phyloP scores from a whole-genome alignment of 2,797 vertebrate genomes.

The Falco berigora region DNA sequence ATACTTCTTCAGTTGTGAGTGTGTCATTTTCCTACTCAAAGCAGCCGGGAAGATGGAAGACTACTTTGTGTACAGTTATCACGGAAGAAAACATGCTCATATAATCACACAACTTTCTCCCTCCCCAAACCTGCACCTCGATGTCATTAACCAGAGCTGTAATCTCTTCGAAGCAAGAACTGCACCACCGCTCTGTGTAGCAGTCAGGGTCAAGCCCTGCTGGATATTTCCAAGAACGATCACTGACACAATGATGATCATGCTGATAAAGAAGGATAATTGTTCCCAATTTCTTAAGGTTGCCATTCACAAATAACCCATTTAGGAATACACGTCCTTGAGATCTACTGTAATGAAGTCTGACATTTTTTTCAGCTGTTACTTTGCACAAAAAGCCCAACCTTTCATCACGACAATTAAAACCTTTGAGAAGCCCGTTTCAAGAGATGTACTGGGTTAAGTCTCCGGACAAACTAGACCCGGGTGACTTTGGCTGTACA shows the following conservation, averaged over 20 bases:
- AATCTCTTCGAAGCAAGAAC: not conserved
- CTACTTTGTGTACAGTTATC: not conserved
- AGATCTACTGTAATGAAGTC: not conserved
- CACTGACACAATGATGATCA: not conserved
- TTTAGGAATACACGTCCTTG: not conserved
- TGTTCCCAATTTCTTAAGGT: not conserved
- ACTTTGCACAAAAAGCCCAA: not conserved
- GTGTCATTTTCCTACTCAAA: not conserved
- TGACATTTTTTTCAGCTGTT: not conserved
- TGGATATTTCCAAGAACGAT: not conserved
- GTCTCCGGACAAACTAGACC: not conserved
- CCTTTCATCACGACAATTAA: not conserved
- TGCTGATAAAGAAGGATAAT: not conserved
- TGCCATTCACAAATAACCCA: not conserved
- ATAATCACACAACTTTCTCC: not conserved
- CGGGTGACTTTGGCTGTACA: not conserved
- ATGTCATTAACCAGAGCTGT: not conserved
- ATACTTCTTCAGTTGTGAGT: not conserved
- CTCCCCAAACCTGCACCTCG: not conserved
- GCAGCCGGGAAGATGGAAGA: not conserved
- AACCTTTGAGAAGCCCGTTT: not conserved
- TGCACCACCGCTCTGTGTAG: not conserved
- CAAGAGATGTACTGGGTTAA: not conserved
- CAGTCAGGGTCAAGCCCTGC: not conserved
- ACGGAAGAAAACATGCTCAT: not conserved